phyloP scores from a whole-genome alignment of 2,113 vertebrate genomes.

The Marcusenius ussheri region DNA sequence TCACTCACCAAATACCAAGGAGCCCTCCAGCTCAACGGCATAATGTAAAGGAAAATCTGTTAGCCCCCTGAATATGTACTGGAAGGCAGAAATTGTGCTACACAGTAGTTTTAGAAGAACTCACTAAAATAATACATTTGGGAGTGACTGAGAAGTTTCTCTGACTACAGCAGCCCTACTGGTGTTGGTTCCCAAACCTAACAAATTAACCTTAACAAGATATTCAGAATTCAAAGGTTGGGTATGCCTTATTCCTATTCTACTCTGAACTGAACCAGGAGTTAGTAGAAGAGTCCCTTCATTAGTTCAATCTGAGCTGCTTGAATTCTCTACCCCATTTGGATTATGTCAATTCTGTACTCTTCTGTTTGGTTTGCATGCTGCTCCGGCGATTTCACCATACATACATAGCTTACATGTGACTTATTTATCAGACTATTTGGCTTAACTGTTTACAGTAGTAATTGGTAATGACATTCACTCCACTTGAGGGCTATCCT shows the following conservation, averaged over 20 bases:
- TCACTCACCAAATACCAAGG: neutral
- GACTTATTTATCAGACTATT: neutral
- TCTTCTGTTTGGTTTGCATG: neutral
- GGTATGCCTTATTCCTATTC: neutral
- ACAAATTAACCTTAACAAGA: neutral
- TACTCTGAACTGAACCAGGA: neutral
- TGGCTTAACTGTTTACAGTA: neutral
- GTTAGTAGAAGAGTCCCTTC: neutral
- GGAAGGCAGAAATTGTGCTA: neutral
- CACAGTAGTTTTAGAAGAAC: neutral
- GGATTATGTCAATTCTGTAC: neutral
- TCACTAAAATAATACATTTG: neutral
- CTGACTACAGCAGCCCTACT: neutral
- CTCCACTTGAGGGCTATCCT: neutral
- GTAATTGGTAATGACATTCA: neutral
- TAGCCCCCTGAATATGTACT: neutral
- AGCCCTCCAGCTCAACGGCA: neutral
- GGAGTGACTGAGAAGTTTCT: neutral
- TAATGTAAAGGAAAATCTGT: neutral
- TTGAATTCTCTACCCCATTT: neutral
- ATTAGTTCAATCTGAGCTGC: neutral
- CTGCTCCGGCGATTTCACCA: neutral
- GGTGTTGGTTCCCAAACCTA: neutral
- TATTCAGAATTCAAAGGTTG: neutral
- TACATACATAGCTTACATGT: neutral